Evolutionary conservation across 2,797 vertebrate genomes (phyloP).

Genomic region (Galagoides demidoff): DNA sequence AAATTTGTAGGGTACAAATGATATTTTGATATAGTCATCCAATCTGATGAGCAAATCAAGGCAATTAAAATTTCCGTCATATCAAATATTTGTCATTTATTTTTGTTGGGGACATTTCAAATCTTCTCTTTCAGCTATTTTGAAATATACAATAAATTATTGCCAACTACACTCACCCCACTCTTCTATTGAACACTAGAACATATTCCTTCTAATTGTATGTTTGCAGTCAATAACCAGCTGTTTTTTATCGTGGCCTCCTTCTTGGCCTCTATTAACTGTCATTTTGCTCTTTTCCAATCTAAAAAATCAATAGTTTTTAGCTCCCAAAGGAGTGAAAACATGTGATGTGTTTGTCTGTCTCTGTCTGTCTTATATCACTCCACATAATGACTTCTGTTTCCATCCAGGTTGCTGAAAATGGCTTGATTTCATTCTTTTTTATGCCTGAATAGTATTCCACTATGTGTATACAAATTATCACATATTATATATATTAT

Average conservation of each 20-base stretch:
- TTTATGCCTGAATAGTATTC: not conserved
- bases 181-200: not conserved
- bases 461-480: not conserved
- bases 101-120: not conserved
- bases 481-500: too few relatives aligned
- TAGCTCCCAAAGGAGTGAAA: not conserved
- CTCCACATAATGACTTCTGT: not conserved
- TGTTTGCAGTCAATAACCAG: not conserved
- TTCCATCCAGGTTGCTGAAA: not conserved
- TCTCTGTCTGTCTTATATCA: not conserved
- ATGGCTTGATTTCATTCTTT: not conserved
- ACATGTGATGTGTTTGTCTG: not conserved
- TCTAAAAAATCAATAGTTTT: not conserved
- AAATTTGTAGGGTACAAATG: not conserved
- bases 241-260: not conserved
- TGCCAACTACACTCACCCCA: not conserved
- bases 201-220: not conserved
- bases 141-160: not conserved
- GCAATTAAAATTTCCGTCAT: not conserved
- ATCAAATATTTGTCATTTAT: not conserved
- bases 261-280: not conserved
- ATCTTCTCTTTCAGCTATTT: not conserved
- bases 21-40: not conserved
- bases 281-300: not conserved
- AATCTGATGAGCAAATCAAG: not conserved